Base-by-base conservation (phyloP, 2,797 vertebrate genomes). In the Channa striata region DNA sequence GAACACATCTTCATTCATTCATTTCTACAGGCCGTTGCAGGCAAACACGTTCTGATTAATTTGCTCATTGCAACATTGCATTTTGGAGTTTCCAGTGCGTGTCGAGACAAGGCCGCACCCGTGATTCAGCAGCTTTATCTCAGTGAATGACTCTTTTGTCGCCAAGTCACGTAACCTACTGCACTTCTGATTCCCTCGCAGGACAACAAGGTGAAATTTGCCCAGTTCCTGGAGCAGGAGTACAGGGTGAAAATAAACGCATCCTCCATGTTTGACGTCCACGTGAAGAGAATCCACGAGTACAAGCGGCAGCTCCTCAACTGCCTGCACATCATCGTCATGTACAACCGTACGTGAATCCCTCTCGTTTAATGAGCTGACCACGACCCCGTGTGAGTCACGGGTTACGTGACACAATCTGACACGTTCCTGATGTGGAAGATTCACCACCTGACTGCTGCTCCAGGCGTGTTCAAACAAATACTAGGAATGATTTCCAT, bases 251-350 rank as follows among this genome's bases (percentile, higher is more conserved):
- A 96, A 77, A 96, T 99, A 76, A 97, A 99, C 88, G 94, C 96
- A 0, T 89, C 95, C 7, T 98, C 98, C 90, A 97, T 99, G 94
- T 99, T 99, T 11, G 98, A 99, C 0, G 96, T 99, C 56, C 98
- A 99, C 0, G 97, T 99, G 78, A 99, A 99, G 86, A 93, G 98
- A 75, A 99, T 99, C 84, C 97, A 99, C 0, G 97, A 99, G 90
- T 99, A 99, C 90, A 99, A 99, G 85, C 90, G 98, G 12, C 98
- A 99, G 91, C 91, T 99, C 56, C 93, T 99, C 88, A 99, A 98
- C 93, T 98, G 97, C 80, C 95, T 99, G 81, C 97, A 99, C 39
- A 79, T 99, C 89, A 84, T 99, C 92, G 90, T 92, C 73, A 95
- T 99, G 95, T 99, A 99, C 93, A 99, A 99, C 92, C 94, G 97